Conservation (phyloP, 2,888 invertebrate species). For the Drosophila nr. perissopoda region DNA sequence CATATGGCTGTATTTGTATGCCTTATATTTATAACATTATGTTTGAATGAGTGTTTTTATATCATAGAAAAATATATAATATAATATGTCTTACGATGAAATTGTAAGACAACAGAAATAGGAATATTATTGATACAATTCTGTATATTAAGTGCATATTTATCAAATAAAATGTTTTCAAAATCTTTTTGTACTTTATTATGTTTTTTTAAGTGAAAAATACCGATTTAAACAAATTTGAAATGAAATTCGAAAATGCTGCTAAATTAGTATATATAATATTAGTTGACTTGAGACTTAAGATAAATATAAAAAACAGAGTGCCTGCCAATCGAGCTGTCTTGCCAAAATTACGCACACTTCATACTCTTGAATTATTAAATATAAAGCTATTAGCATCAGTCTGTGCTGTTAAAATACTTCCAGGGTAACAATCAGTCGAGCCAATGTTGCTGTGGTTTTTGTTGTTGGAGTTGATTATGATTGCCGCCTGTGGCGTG, state of each 20-base stretch:
- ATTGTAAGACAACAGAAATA: background rate
- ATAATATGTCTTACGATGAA: background rate
- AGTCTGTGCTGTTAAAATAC: background rate
- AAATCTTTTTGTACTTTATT: background rate
- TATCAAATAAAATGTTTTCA: background rate
- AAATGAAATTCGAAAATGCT: background rate
- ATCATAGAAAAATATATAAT: background rate
- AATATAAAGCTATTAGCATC: background rate
- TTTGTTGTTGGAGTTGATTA: slow-evolving; percentile 9
- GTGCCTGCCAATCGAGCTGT: background rate
- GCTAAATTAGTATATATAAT: background rate
- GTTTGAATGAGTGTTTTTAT: background rate
- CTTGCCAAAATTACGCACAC: background rate
- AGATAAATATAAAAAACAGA: background rate
- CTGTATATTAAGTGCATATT: background rate
- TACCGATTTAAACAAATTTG: background rate
- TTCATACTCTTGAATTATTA: slow-evolving; percentile 16
- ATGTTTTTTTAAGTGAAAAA: background rate
- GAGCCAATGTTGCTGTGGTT: background rate
- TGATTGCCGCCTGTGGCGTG: slow-evolving; percentile 46
- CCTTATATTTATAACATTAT: background rate
- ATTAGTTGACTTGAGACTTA: background rate
- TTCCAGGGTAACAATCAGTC: slow-evolving; percentile 13
- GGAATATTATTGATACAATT: background rate
- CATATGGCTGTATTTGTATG: background rate